phyloP scores from a whole-genome alignment of 2,113 vertebrate genomes.

The Macrotis lagotis region DNA sequence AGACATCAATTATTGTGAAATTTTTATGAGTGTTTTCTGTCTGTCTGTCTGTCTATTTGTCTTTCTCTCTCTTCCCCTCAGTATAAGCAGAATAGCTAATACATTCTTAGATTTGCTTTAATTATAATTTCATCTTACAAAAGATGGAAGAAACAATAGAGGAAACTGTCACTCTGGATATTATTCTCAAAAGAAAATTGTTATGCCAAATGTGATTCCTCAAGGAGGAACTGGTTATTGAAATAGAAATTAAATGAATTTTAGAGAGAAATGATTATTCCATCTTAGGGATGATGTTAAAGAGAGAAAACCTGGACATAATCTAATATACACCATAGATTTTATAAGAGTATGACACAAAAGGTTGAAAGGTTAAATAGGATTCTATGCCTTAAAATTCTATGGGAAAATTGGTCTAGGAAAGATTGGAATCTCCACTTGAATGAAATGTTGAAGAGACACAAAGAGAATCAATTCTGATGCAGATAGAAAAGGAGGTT shows the following conservation, averaged over 20 bases:
- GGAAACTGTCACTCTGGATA: no score
- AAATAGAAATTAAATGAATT: background rate
- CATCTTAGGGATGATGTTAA: background rate
- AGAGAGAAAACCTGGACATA: background rate
- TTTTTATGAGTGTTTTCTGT: no score
- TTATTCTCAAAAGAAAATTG: background rate
- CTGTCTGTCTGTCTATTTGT: no score
- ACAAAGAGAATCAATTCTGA: background rate
- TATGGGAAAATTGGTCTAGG: background rate
- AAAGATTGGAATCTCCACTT: background rate
- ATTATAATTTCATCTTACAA: no score
- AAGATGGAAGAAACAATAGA: no score
- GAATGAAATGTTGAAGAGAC: background rate
- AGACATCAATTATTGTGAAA: no score
- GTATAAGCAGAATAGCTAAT: no score
- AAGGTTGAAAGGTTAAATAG: background rate
- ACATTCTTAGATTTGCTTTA: no score
- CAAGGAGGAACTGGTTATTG: background rate
- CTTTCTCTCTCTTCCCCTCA: no score
- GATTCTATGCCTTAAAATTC: background rate
- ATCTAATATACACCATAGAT: background rate
- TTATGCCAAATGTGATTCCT: background rate
- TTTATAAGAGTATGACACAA: background rate
- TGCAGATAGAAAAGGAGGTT: background rate
- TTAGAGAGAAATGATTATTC: background rate